phyloP scores from a whole-genome alignment of 2,888 invertebrate genomes.

The Dichetophora obliterata region DNA sequence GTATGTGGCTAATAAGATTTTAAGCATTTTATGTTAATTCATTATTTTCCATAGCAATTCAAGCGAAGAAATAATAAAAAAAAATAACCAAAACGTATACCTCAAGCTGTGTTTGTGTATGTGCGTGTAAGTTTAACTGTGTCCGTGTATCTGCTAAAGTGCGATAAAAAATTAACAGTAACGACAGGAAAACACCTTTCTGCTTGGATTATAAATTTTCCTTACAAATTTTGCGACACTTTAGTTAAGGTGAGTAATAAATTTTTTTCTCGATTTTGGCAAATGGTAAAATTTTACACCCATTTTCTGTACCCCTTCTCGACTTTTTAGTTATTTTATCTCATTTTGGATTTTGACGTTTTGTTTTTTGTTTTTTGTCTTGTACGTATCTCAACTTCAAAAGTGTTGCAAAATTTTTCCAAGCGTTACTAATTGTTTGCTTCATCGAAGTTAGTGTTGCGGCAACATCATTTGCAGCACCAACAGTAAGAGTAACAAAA shows the following conservation, averaged over 20 bases:
- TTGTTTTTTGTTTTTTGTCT: not conserved
- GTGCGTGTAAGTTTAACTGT: constrained; percentile 1
- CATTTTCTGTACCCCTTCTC: too few relatives aligned
- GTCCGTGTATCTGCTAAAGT: constrained; percentile 1
- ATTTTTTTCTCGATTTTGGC: not conserved
- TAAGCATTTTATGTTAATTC: not conserved
- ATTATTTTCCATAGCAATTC: not conserved
- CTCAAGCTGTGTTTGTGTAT: not conserved
- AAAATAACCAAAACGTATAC: not conserved
- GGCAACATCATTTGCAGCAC: not conserved
- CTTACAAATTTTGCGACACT: not conserved
- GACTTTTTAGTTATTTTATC: too few relatives aligned
- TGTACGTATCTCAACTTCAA: constrained; percentile 14
- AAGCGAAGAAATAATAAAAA: not conserved
- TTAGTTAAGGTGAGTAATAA: constrained; percentile 12
- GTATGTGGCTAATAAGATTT: not conserved
- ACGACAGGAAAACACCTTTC: not conserved
- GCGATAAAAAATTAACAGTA: not conserved
- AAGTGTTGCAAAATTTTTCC: constrained; percentile 56
- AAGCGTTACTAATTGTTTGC: constrained; percentile 61
- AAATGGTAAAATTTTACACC: not conserved
- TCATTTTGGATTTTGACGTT: not conserved
- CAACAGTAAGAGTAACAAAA: not conserved
- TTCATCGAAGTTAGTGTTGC: constrained; percentile 31
- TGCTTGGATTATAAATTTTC: constrained; percentile 14